A percentile compares a stretch with the other conserved stretches of the same genome.
Evolutionary conservation across 1,140 invertebrate genomes (phyloP).

Genomic region (Heliconius nattereri): DNA sequence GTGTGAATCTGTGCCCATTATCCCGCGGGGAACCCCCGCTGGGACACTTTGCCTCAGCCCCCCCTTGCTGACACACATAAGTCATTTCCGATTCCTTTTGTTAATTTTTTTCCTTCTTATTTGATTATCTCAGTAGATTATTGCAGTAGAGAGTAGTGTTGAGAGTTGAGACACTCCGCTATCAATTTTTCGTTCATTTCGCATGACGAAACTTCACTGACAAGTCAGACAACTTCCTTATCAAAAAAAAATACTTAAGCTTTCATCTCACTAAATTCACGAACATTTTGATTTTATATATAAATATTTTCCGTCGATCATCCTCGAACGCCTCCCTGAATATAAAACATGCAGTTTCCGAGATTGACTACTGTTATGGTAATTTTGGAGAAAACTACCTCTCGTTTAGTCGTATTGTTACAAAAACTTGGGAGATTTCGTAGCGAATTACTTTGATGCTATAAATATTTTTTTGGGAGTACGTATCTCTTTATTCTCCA

Average conservation of each 20-base stretch:
- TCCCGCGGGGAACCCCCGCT: constrained; percentile 57
- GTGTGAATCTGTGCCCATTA: constrained; percentile 68
- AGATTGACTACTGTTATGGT: constrained; percentile 66
- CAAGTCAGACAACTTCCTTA: too few relatives aligned
- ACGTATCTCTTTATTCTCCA: too few relatives aligned
- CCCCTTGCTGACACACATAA: constrained; percentile 65
- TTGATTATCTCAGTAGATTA: neutral
- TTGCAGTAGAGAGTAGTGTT: neutral
- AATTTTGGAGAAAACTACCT: constrained; percentile 52
- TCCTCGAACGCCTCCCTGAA: constrained; percentile 42
- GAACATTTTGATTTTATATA: constrained; percentile 40
- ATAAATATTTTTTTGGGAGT: too few relatives aligned
- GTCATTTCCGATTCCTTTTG: constrained; percentile 71
- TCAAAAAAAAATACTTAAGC: neutral
- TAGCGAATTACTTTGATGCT: neutral
- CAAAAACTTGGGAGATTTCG: neutral
- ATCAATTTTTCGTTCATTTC: too few relatives aligned
- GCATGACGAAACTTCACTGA: too few relatives aligned
- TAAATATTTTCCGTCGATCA: constrained; percentile 39
- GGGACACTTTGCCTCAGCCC: constrained; percentile 60
- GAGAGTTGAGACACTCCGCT: too few relatives aligned
- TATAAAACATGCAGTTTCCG: constrained; percentile 53
- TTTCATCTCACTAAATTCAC: constrained; percentile 42
- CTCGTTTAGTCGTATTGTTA: constrained; percentile 56
- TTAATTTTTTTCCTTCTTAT: constrained; percentile 32